Percentiles rank a stretch among this genome's conserved stretches.
phyloP scores from a whole-genome alignment of 2,888 invertebrate genomes.

The Tuta absoluta region DNA sequence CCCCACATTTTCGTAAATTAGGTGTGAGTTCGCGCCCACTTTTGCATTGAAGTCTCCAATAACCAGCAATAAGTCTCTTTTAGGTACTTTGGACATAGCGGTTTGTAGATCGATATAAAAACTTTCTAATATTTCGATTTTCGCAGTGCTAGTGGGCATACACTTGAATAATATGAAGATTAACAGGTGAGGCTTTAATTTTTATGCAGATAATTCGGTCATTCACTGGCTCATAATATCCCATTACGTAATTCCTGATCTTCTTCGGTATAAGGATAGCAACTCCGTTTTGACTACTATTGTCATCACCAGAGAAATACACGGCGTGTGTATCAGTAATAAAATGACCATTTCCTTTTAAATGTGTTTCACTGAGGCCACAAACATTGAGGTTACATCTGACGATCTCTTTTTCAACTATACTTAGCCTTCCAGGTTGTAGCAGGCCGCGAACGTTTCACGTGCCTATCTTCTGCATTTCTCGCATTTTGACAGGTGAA shows the following conservation, averaged over 20 bases:
- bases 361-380: constrained; percentile 36
- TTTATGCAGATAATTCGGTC: constrained; percentile 29
- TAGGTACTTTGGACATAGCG: constrained; percentile 31
- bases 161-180: constrained; percentile 10
- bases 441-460: constrained; percentile 35
- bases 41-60: constrained; percentile 36
- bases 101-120: not conserved
- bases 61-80: constrained; percentile 30
- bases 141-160: constrained; percentile 8
- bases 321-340: constrained; percentile 21
- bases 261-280: constrained; percentile 28
- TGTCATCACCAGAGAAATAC: constrained; percentile 30
- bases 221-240: constrained; percentile 28
- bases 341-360: constrained; percentile 34
- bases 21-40: constrained; percentile 27
- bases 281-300: constrained; percentile 29
- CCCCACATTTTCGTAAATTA: constrained; percentile 22
- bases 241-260: constrained; percentile 26
- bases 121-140: not conserved
- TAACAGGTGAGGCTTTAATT: constrained; percentile 15
- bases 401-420: constrained; percentile 33
- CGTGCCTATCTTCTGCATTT: constrained; percentile 32
- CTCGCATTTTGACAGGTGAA: constrained; percentile 28
- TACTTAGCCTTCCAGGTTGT: constrained; percentile 31
- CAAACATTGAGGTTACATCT: constrained; percentile 30